Evolutionary conservation across 2,888 invertebrate species (phyloP).

Genomic region (Cephus spinipes): DNA sequence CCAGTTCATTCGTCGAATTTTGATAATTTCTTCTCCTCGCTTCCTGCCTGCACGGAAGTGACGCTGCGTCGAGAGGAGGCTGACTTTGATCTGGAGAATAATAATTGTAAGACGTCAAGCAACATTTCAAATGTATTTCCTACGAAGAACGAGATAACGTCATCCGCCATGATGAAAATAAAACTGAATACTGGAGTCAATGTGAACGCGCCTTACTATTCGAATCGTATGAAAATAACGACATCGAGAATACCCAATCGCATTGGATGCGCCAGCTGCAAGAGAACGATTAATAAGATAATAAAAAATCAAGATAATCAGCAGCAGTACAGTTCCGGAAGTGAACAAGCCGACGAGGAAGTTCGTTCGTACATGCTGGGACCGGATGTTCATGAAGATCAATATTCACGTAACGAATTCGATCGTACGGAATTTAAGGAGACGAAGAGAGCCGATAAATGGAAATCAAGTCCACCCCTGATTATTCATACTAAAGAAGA

Average conservation of each 20-base stretch:
- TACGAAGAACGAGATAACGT: background rate
- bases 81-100: background rate
- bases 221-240: background rate
- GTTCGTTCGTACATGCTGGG: slow-evolving; percentile 23
- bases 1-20: slow-evolving; percentile 1
- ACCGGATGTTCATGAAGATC: background rate
- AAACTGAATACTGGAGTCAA: background rate
- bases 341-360: slow-evolving; percentile 22
- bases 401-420: background rate
- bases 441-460: background rate
- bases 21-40: slow-evolving; percentile 13
- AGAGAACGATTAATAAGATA: background rate
- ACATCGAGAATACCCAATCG: slow-evolving; percentile 1
- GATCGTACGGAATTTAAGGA: slow-evolving; percentile 4
- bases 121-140: slow-evolving; percentile 3
- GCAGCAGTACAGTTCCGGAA: slow-evolving; percentile 21
- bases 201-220: background rate
- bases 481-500: slow-evolving; percentile 4
- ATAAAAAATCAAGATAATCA: slow-evolving; percentile 9
- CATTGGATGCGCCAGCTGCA: background rate
- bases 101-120: slow-evolving; percentile 1
- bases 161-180: background rate
- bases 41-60: slow-evolving; percentile 6
- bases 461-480: background rate
- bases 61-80: background rate